phyloP scores from a whole-genome alignment of 2,797 vertebrate genomes.

The Pseudotriccus pelzelni region DNA sequence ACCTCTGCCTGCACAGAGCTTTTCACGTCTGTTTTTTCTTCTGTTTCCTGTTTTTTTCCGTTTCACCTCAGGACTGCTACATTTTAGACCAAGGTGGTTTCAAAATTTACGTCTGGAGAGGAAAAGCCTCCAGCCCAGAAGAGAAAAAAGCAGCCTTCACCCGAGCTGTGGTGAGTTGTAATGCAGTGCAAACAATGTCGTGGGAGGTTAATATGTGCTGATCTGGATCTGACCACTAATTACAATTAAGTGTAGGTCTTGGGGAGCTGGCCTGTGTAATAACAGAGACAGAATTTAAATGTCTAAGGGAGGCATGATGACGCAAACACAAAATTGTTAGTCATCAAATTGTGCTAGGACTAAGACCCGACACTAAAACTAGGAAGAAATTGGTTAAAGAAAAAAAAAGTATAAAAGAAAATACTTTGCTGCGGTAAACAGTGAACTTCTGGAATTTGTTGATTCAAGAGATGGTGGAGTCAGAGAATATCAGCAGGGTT shows the following conservation, averaged over 20 bases:
- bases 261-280: background rate
- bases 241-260: background rate
- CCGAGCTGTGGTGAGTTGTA: slow-evolving; percentile 83
- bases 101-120: slow-evolving; percentile 90
- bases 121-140: slow-evolving; percentile 81
- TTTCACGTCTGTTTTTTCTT: background rate
- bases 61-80: slow-evolving; percentile 81
- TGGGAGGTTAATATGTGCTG: background rate
- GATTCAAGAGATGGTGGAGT: background rate
- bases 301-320: background rate
- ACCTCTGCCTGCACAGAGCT: background rate
- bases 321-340: background rate
- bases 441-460: background rate
- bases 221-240: slow-evolving; percentile 5
- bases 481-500: background rate
- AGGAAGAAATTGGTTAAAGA: background rate
- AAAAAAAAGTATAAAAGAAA: background rate
- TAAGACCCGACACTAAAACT: background rate
- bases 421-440: background rate
- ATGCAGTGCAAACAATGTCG: background rate
- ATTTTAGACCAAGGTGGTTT: slow-evolving; percentile 87
- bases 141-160: slow-evolving; percentile 85
- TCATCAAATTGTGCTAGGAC: background rate
- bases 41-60: background rate
- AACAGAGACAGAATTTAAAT: background rate